Percentiles rank a stretch among this genome's conserved stretches.
Evolutionary conservation across 2,113 vertebrate genomes (phyloP).

Genomic region (Symphodus melops): DNA sequence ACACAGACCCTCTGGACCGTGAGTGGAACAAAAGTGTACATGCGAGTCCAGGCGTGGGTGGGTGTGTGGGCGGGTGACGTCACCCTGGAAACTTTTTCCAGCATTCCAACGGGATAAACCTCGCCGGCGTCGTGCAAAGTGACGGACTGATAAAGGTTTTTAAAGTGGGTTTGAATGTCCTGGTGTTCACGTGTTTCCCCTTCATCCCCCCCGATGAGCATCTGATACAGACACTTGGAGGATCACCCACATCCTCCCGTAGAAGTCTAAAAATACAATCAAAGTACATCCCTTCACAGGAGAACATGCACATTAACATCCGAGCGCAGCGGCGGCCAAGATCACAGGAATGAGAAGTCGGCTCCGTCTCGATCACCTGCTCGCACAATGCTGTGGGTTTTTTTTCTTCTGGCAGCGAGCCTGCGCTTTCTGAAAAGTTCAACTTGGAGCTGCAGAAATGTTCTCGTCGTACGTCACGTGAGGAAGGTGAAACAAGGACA

Average conservation of each 20-base stretch:
- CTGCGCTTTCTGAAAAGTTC: neutral
- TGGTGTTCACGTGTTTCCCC: conserved; percentile 13
- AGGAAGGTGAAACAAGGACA: conserved; percentile 30
- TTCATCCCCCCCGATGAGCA: neutral
- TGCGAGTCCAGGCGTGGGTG: neutral
- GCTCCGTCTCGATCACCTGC: conserved; percentile 33
- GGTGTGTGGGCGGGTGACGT: conserved; percentile 28
- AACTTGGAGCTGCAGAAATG: conserved; percentile 1
- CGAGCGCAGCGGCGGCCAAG: neutral
- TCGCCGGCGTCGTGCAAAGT: conserved; percentile 13
- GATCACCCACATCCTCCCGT: neutral
- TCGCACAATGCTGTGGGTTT: conserved; percentile 21
- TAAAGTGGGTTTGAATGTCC: conserved; percentile 35
- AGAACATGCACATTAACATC: conserved; percentile 2
- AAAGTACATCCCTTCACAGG: neutral
- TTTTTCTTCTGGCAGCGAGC: conserved; percentile 25
- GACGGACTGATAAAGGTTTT: conserved; percentile 44
- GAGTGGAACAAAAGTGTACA: conserved; percentile 51
- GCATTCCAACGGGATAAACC: conserved; percentile 48
- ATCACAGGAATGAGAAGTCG: neutral
- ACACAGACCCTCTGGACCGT: neutral
- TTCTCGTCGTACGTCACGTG: conserved; percentile 12
- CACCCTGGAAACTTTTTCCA: conserved; percentile 37
- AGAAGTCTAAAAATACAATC: neutral
- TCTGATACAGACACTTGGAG: neutral